Evolutionary conservation across 2,113 vertebrate species (phyloP).

Genomic region (Notiomystis cincta): DNA sequence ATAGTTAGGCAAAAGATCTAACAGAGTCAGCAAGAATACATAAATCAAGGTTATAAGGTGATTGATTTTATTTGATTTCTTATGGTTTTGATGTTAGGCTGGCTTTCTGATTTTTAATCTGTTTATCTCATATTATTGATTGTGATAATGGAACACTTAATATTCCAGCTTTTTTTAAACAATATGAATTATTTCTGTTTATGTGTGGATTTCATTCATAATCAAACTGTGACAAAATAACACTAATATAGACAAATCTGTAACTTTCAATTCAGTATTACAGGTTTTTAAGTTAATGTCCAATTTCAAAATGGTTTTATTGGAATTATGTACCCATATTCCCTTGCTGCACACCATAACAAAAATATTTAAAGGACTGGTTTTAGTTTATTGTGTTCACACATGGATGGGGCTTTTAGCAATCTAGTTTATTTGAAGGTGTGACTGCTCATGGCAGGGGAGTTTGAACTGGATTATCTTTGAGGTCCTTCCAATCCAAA

Average conservation of each 20-base stretch:
- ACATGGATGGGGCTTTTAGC: not conserved
- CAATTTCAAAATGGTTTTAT: not conserved
- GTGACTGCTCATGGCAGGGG: not conserved
- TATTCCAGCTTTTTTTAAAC: not conserved
- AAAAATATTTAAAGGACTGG: not conserved
- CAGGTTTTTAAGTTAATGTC: not conserved
- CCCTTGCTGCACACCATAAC: not conserved
- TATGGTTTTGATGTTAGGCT: not conserved
- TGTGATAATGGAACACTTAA: not conserved
- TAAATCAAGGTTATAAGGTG: slow-evolving; percentile 14
- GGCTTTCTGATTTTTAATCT: slow-evolving; percentile 17
- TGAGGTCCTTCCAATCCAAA: not conserved
- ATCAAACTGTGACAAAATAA: slow-evolving; percentile 39
- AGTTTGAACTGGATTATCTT: not conserved
- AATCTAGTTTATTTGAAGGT: not conserved
- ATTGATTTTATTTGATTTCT: slow-evolving; percentile 45
- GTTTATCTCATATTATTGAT: slow-evolving; percentile 54
- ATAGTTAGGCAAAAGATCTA: not conserved
- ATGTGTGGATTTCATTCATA: slow-evolving; percentile 17
- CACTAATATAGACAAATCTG: slow-evolving; percentile 19
- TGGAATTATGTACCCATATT: slow-evolving; percentile 18
- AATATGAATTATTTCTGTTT: slow-evolving; percentile 41
- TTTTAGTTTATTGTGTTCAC: not conserved
- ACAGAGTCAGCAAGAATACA: not conserved
- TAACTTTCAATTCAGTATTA: not conserved